Percentiles rank a stretch among this genome's conserved stretches.
phyloP scores from a whole-genome alignment of 2,888 invertebrate genomes.

The Gastracanthus pulcherrimus region DNA sequence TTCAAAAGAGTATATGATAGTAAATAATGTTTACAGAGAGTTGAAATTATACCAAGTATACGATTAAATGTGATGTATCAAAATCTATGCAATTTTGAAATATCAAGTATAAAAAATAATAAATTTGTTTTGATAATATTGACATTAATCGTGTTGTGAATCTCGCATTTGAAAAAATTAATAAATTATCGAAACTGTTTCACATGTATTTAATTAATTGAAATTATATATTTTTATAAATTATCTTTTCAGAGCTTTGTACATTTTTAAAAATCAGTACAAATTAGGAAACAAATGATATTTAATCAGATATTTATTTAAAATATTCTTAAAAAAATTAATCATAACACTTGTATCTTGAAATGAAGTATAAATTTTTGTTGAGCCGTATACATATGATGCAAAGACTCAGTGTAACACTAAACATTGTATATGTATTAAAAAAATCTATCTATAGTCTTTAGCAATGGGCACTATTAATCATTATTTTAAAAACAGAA shows the following conservation, averaged over 20 bases:
- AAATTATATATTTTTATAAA: constrained; percentile 56
- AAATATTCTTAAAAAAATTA: constrained; percentile 23
- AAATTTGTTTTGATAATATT: too few relatives aligned
- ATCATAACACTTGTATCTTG: constrained; percentile 1
- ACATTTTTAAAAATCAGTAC: constrained; percentile 41
- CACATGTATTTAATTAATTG: constrained; percentile 36
- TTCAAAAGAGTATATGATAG: background rate
- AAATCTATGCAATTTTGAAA: constrained; percentile 21
- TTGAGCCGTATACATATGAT: constrained; percentile 43
- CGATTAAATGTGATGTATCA: constrained; percentile 29
- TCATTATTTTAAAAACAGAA: constrained; percentile 7
- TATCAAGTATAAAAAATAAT: constrained; percentile 1
- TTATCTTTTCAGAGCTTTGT: constrained; percentile 42
- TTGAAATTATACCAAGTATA: constrained; percentile 43
- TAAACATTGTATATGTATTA: constrained; percentile 24
- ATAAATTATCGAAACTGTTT: constrained; percentile 10
- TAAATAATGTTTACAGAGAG: background rate
- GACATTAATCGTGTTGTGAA: constrained; percentile 23
- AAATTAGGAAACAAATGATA: constrained; percentile 34
- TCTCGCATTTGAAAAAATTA: constrained; percentile 7
- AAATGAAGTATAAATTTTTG: constrained; percentile 51
- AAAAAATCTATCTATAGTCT: constrained; percentile 15
- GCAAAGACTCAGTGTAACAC: constrained; percentile 36
- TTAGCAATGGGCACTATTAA: constrained; percentile 34
- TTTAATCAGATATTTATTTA: constrained; percentile 21